These are phyloP conservation scores for Porites australiensis DNA, from an alignment of 64 coral and sea anemone genomes.

Conservation along the genomic window DNA sequence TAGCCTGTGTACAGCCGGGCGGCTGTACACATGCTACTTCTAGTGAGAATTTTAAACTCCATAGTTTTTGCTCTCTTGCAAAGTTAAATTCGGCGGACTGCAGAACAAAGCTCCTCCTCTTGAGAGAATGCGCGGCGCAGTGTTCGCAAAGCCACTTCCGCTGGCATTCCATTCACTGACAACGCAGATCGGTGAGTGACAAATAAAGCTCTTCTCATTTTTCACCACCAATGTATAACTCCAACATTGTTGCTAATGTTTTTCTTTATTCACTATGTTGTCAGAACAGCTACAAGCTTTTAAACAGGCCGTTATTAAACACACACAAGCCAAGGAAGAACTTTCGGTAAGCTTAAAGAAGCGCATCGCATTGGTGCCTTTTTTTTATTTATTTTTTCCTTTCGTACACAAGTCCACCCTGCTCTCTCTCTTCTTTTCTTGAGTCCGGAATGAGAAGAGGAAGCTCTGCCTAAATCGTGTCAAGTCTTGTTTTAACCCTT, in stretches of 20 bases:
- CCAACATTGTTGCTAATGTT: neutral
- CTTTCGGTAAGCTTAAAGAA: constrained; percentile 58
- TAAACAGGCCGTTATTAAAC: constrained; percentile 77
- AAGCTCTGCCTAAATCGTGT: too few relatives aligned
- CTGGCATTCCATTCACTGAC: constrained; percentile 69
- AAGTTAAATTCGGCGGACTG: constrained; percentile 98
- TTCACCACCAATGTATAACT: neutral
- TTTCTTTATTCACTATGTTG: neutral
- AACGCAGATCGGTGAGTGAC: constrained; percentile 83
- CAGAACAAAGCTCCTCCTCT: constrained; percentile 96
- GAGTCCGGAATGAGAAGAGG: too few relatives aligned
- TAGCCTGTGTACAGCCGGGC: too few relatives aligned
- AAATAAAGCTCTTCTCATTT: neutral
- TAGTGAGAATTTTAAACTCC: neutral
- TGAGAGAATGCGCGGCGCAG: constrained; percentile 96
- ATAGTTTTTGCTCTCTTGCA: neutral
- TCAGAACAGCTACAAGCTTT: constrained; percentile 91
- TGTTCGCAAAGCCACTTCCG: constrained; percentile 91
- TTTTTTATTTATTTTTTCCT: too few relatives aligned
- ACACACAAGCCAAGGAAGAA: constrained; percentile 83
- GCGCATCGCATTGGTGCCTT: too few relatives aligned
- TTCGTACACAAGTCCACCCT: too few relatives aligned
- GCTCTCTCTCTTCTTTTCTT: too few relatives aligned
- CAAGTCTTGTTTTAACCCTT: too few relatives aligned
- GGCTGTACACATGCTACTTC: too few relatives aligned